phyloP scores from a whole-genome alignment of 2,113 vertebrate species.

The Chrysemys picta region DNA sequence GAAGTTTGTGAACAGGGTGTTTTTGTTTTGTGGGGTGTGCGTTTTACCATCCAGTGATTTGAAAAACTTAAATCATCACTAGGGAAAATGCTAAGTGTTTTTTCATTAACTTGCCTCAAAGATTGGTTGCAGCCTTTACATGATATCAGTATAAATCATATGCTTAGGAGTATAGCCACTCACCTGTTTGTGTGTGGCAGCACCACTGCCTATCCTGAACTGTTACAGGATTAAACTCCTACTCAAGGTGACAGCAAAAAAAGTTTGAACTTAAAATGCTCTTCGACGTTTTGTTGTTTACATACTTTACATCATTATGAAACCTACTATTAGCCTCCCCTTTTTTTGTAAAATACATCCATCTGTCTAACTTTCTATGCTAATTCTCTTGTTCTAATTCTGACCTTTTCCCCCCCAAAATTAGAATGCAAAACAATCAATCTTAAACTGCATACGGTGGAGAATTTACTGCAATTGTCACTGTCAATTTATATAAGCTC shows the following conservation, averaged over 20 bases:
- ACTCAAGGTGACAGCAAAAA: not conserved
- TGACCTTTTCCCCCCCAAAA: not conserved
- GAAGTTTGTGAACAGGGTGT: not conserved
- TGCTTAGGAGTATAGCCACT: not conserved
- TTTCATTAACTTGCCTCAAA: not conserved
- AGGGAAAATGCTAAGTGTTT: not conserved
- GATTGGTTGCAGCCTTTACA: too few species aligned
- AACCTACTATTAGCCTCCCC: not conserved
- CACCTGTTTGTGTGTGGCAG: not conserved
- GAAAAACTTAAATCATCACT: not conserved
- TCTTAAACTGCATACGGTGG: not conserved
- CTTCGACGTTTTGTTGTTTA: not conserved
- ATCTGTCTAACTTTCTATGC: not conserved
- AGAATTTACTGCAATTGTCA: not conserved
- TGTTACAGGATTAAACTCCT: not conserved
- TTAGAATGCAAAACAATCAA: not conserved
- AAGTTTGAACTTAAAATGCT: not conserved
- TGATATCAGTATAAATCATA: too few species aligned
- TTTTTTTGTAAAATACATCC: not conserved
- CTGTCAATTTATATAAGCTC: not conserved
- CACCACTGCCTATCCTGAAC: not conserved
- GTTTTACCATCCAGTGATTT: not conserved
- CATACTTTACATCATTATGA: not conserved
- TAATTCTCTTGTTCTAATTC: not conserved
- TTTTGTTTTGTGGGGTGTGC: not conserved